Evolutionary conservation across 1,140 invertebrate genomes (phyloP).

Genomic region (Uloborus diversus): DNA sequence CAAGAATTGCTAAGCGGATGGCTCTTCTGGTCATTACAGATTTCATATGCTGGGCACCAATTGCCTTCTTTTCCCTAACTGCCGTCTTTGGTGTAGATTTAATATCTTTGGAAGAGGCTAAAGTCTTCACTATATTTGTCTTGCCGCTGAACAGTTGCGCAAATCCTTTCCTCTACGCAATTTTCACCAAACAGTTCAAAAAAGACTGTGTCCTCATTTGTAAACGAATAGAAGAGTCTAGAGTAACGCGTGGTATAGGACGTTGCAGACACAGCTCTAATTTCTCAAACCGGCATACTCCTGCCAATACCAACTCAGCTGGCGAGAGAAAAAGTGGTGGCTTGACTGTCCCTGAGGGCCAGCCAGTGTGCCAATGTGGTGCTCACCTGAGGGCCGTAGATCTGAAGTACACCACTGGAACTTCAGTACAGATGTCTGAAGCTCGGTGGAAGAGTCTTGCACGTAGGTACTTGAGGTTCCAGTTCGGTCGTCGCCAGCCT

Average conservation of each 20-base stretch:
- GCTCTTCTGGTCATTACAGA: slow-evolving; percentile 96
- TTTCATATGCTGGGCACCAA: slow-evolving; percentile 97
- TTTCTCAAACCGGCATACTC: slow-evolving; percentile 83
- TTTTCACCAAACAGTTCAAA: slow-evolving; percentile 97
- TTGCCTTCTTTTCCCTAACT: slow-evolving; percentile 94
- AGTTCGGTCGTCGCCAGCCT: slow-evolving; percentile 10
- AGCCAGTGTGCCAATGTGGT: slow-evolving; percentile 47
- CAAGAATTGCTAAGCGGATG: slow-evolving; percentile 96
- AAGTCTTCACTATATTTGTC: slow-evolving; percentile 96
- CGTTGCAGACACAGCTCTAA: slow-evolving; percentile 85
- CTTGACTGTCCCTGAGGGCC: background rate
- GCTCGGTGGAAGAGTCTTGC: slow-evolving; percentile 50
- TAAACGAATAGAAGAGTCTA: slow-evolving; percentile 88
- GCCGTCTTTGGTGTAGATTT: slow-evolving; percentile 89
- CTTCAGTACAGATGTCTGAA: background rate
- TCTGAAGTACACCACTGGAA: background rate
- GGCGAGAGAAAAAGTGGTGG: slow-evolving; percentile 64
- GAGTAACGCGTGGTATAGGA: slow-evolving; percentile 71
- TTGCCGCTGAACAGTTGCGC: slow-evolving; percentile 94
- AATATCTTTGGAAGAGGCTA: slow-evolving; percentile 93
- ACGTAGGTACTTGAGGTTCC: slow-evolving; percentile 38
- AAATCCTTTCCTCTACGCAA: slow-evolving; percentile 96
- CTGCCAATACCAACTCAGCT: slow-evolving; percentile 86
- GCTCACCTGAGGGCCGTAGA: slow-evolving; percentile 23
- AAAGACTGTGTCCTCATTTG: slow-evolving; percentile 96